These are phyloP conservation scores for Melitaea athalia DNA, from an alignment of 2,888 invertebrate species.

Conservation along the genomic window DNA sequence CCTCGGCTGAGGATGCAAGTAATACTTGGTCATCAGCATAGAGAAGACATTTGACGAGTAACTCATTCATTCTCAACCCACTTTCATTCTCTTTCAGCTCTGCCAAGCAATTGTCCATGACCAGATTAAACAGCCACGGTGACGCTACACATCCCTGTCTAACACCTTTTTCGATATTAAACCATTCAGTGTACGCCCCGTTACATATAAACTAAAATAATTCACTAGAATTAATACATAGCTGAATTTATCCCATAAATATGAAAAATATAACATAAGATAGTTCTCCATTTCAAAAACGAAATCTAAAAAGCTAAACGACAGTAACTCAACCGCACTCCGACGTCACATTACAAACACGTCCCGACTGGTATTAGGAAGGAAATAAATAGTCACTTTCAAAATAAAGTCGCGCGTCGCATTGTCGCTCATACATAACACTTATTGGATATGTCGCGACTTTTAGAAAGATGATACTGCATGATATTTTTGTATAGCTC, in stretches of 20 bases:
- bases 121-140: too few relatives aligned
- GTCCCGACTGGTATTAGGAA: constrained; percentile 37
- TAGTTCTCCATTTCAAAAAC: constrained; percentile 7
- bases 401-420: constrained; percentile 38
- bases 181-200: too few relatives aligned
- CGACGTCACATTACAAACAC: constrained; percentile 34
- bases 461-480: constrained; percentile 35
- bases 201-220: too few relatives aligned
- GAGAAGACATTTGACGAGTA: too few relatives aligned
- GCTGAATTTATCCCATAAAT: not conserved
- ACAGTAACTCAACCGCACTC: constrained; percentile 32
- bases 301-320: constrained; percentile 33
- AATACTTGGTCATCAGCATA: too few relatives aligned
- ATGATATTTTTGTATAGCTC: constrained; percentile 21
- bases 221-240: not conserved
- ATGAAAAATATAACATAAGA: constrained; percentile 3
- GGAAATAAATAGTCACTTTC: constrained; percentile 33
- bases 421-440: constrained; percentile 39
- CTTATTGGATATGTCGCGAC: constrained; percentile 39
- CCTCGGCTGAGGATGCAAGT: too few relatives aligned
- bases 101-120: too few relatives aligned
- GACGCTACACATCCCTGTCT: too few relatives aligned
- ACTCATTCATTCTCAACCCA: too few relatives aligned
- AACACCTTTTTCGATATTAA: too few relatives aligned
- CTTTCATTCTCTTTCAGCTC: too few relatives aligned